Conservation (phyloP, 23 tunicate genomes). For the Halocynthia aurantium region DNA sequence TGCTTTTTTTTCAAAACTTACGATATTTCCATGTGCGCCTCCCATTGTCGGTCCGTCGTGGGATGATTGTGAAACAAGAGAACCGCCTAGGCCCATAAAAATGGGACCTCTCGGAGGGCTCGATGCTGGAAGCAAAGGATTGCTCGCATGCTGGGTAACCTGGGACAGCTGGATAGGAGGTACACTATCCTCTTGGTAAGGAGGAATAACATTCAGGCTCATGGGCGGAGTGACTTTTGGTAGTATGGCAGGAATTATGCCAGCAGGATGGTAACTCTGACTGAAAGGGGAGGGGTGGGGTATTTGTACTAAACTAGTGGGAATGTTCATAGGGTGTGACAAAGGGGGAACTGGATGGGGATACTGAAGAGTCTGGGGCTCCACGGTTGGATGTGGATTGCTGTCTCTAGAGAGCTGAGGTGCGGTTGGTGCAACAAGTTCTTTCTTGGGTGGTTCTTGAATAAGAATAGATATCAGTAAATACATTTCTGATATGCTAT, state of each 20-base stretch:
- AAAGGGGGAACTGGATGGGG: constrained; percentile 20
- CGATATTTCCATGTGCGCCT: constrained; percentile 12
- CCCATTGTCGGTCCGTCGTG: not conserved
- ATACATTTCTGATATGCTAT: too few species aligned
- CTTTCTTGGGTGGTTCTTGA: constrained; percentile 78
- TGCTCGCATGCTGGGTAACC: not conserved
- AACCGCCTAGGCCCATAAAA: constrained; percentile 22
- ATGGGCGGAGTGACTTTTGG: not conserved
- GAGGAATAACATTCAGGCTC: not conserved
- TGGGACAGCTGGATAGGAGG: not conserved
- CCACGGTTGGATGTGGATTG: constrained; percentile 8
- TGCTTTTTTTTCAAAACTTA: not conserved
- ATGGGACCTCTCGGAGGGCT: constrained; percentile 21
- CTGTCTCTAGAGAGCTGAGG: constrained; percentile 63
- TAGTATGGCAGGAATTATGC: not conserved
- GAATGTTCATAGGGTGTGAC: constrained; percentile 1
- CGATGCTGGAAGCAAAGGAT: constrained; percentile 13
- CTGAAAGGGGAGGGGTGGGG: constrained; percentile 19
- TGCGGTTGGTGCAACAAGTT: constrained; percentile 71
- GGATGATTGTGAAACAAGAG: constrained; percentile 14
- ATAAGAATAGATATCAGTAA: not conserved
- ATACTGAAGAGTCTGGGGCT: constrained; percentile 2
- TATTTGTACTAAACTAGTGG: not conserved
- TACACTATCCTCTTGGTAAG: too few species aligned
- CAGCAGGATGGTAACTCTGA: constrained; percentile 14